phyloP scores from a whole-genome alignment of 2,113 vertebrate genomes.

The Leptodactylus fuscus region DNA sequence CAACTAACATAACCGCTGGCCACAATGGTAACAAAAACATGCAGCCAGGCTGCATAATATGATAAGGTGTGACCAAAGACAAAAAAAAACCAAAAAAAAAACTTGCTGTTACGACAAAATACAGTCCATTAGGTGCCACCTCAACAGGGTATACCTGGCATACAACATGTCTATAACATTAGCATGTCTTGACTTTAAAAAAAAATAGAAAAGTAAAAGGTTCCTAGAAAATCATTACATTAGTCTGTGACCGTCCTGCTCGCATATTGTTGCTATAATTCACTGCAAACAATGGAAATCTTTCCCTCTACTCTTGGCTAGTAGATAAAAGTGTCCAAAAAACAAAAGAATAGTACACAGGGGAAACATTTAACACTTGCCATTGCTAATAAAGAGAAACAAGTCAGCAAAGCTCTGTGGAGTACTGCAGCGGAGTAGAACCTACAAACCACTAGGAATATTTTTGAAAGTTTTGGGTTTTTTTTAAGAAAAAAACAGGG shows the following conservation, averaged over 20 bases:
- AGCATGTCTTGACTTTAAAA: no score
- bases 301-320: background rate
- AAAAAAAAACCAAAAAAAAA: background rate
- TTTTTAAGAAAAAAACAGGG: no score
- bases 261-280: background rate
- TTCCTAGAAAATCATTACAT: no score
- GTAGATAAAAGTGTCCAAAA: background rate
- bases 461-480: no score
- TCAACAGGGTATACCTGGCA: background rate
- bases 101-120: background rate
- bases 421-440: background rate
- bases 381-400: background rate
- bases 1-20: no score
- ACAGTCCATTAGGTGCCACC: background rate
- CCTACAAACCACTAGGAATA: no score
- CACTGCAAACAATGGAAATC: background rate
- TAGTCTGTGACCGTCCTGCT: background rate
- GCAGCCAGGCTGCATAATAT: background rate
- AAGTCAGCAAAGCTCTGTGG: background rate
- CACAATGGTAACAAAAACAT: background rate
- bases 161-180: background rate
- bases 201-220: no score
- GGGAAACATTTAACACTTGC: background rate
- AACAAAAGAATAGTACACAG: background rate
- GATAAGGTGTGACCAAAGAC: background rate